phyloP scores from a whole-genome alignment of 2,113 vertebrate genomes.

The Zosterops lateralis region DNA sequence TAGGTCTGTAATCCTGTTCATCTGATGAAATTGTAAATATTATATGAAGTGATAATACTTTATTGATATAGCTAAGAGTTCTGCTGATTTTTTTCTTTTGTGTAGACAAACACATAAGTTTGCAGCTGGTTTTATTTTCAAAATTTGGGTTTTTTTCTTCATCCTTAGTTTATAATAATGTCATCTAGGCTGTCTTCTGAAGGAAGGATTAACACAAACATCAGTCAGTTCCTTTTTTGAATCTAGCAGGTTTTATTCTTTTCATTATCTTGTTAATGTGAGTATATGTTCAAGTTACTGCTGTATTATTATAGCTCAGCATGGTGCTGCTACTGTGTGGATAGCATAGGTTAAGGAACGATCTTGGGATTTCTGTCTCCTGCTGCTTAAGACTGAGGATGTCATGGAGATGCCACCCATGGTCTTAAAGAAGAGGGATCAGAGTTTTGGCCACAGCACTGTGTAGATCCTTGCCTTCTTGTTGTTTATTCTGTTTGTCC shows the following conservation, averaged over 20 bases:
- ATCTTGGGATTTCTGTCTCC: slow-evolving; percentile 61
- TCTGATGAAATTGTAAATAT: neutral
- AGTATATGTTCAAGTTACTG: slow-evolving; percentile 63
- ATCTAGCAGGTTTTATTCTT: slow-evolving; percentile 57
- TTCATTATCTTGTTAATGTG: slow-evolving; percentile 66
- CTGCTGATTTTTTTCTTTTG: neutral
- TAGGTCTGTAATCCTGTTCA: neutral
- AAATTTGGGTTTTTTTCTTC: neutral
- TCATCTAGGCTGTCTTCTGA: slow-evolving; percentile 18
- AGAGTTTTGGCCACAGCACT: slow-evolving; percentile 5
- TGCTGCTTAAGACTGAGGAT: slow-evolving; percentile 64
- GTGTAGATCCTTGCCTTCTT: neutral
- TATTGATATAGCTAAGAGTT: neutral
- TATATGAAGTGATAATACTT: neutral
- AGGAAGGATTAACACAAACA: slow-evolving; percentile 39
- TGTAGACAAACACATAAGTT: neutral
- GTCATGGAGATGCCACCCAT: slow-evolving; percentile 61
- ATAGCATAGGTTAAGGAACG: slow-evolving; percentile 37
- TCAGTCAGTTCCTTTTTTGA: slow-evolving; percentile 35
- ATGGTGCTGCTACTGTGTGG: slow-evolving; percentile 55
- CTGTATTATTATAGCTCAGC: slow-evolving; percentile 65
- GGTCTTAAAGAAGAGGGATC: slow-evolving; percentile 43
- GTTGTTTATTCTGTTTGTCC: slow-evolving; percentile 4
- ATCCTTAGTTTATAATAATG: slow-evolving; percentile 3
- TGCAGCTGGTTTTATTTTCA: neutral